These are phyloP conservation scores for Pantelozetes paolii DNA, from an alignment of 2,888 invertebrate genomes.

Conservation along the genomic window DNA sequence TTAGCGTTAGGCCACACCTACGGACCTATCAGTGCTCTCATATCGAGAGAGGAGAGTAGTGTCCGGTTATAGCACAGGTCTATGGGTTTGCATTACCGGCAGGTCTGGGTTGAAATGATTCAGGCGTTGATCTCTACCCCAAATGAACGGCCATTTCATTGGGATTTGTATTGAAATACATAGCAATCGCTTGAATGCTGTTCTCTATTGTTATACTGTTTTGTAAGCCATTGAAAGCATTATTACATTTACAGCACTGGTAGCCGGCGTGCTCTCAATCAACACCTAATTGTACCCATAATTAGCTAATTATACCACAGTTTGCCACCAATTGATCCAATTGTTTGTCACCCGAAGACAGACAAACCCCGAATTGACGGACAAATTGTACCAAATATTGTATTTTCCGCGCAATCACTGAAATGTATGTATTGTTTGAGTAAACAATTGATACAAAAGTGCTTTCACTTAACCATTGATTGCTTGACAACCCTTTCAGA, in stretches of 20 bases:
- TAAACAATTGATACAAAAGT: no score
- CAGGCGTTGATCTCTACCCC: constrained; percentile 5
- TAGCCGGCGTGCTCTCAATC: constrained; percentile 31
- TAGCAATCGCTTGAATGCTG: background rate
- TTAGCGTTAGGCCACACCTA: no score
- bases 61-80: background rate
- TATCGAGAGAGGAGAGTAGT: background rate
- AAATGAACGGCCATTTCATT: constrained; percentile 25
- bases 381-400: background rate
- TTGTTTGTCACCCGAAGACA: background rate
- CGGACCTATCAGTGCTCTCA: background rate
- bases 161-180: background rate
- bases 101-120: background rate
- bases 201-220: background rate
- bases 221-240: background rate
- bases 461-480: no score
- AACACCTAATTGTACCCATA: background rate
- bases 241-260: background rate
- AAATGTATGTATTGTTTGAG: background rate
- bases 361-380: background rate
- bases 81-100: background rate
- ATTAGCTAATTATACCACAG: background rate
- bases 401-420: background rate
- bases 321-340: background rate
- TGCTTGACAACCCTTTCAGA: no score